Percentiles rank a stretch among this genome's conserved stretches.
Conservation (phyloP, 2,888 invertebrate species). For the Clistopyga incitator region DNA sequence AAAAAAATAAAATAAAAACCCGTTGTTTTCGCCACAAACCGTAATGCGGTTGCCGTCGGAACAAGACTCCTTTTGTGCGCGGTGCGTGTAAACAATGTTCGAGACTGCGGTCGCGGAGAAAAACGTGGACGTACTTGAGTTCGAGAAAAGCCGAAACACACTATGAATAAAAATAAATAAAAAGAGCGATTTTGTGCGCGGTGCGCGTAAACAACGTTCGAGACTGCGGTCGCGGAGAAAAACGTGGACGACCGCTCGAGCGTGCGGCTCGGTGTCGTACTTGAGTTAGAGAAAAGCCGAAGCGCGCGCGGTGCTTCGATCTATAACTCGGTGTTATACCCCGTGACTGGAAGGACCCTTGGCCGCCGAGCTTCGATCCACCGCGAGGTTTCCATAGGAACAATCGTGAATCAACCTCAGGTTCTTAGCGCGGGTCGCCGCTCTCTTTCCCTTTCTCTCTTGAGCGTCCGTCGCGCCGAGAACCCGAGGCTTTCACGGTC, state of each 20-base stretch:
- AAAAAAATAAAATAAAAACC: no score
- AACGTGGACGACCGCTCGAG: conserved; percentile 49
- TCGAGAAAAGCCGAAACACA: conserved; percentile 9
- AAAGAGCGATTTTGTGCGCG: conserved; percentile 54
- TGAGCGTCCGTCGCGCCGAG: conserved; percentile 50
- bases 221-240: no score
- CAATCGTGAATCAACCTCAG: conserved; percentile 75
- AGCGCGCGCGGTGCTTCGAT: conserved; percentile 63
- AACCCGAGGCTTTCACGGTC: conserved; percentile 73
- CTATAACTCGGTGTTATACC: conserved; percentile 62
- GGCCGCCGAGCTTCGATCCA: conserved; percentile 76
- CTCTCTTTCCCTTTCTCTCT: conserved; percentile 47
- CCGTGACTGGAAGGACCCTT: conserved; percentile 62
- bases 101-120: conserved; percentile 19
- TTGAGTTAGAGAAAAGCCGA: conserved; percentile 1
- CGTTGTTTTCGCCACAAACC: background rate
- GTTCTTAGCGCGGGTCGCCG: conserved; percentile 42
- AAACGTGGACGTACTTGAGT: no score
- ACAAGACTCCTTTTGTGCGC: conserved; percentile 50
- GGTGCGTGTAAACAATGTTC: conserved; percentile 73
- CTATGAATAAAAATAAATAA: no score
- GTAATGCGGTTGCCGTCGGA: background rate
- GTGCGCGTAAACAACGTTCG: conserved; percentile 74
- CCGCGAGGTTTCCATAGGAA: conserved; percentile 79
- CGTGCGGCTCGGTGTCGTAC: background rate